These are phyloP conservation scores for Puma concolor DNA, from an alignment of 2,113 vertebrate genomes.

Conservation along the genomic window DNA sequence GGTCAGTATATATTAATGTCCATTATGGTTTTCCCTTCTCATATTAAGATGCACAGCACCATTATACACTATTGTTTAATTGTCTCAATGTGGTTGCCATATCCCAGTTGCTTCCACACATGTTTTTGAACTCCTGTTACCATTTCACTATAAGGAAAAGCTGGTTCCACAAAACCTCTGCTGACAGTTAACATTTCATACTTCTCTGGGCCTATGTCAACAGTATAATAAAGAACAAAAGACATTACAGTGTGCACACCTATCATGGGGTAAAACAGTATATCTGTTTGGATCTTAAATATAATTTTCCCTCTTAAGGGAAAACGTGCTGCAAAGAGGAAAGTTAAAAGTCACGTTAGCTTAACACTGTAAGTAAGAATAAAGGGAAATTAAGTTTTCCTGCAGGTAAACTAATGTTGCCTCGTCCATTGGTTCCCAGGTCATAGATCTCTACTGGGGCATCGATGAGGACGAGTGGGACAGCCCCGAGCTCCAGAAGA, in stretches of 20 bases:
- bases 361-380: background rate
- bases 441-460: slow-evolving; percentile 99
- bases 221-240: slow-evolving; percentile 53
- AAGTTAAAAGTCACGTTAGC: background rate
- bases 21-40: slow-evolving; percentile 34
- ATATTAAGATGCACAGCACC: slow-evolving; percentile 44
- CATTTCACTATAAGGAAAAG: slow-evolving; percentile 70
- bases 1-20: background rate
- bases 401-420: slow-evolving; percentile 24
- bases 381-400: background rate
- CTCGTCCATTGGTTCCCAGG: slow-evolving; percentile 85
- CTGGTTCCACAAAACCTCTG: slow-evolving; percentile 42
- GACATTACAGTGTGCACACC: background rate
- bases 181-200: slow-evolving; percentile 52
- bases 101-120: slow-evolving; percentile 27
- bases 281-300: slow-evolving; percentile 23
- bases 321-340: background rate
- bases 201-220: slow-evolving; percentile 64
- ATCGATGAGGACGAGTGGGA: slow-evolving; percentile 95
- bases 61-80: slow-evolving; percentile 47
- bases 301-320: background rate
- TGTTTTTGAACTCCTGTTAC: slow-evolving; percentile 57
- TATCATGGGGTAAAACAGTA: background rate
- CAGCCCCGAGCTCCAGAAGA: slow-evolving; percentile 94
- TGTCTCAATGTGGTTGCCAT: slow-evolving; percentile 62